Evolutionary conservation across 2,888 invertebrate genomes (phyloP).

Genomic region (Vesta saturnalis): DNA sequence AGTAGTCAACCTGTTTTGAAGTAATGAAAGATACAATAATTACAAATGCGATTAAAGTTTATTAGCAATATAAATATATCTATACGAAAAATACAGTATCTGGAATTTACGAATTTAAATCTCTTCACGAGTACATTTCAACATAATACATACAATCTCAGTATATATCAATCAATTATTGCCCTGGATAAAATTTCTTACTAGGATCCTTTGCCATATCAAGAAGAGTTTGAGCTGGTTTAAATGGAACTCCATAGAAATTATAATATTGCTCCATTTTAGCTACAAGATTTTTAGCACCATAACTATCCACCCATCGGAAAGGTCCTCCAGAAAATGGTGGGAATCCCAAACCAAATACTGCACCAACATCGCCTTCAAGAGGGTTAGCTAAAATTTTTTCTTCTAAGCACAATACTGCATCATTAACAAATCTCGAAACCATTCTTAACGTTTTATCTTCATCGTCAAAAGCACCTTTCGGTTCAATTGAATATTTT

Average conservation of each 20-base stretch:
- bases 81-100: too few species aligned
- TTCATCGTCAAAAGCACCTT: constrained; percentile 82
- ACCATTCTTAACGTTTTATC: constrained; percentile 94
- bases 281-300: constrained; percentile 88
- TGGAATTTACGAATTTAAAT: too few species aligned
- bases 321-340: constrained; percentile 94
- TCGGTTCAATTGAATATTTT: constrained; percentile 83
- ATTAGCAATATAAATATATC: too few species aligned
- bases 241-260: constrained; percentile 89
- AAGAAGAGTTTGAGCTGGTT: constrained; percentile 89
- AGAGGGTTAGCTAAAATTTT: constrained; percentile 92
- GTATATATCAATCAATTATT: too few species aligned
- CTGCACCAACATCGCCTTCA: constrained; percentile 97
- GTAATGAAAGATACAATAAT: too few species aligned
- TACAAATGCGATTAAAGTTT: too few species aligned
- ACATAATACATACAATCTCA: too few species aligned
- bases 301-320: constrained; percentile 94
- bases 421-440: constrained; percentile 95
- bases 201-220: constrained; percentile 92
- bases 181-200: constrained; percentile 82
- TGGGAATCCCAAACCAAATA: constrained; percentile 99
- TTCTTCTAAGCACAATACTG: constrained; percentile 94
- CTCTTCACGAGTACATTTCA: too few species aligned
- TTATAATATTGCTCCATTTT: constrained; percentile 91
- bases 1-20: too few species aligned